Evolutionary conservation across 1,140 invertebrate genomes (phyloP).

Genomic region (Lordiphosa collinella): DNA sequence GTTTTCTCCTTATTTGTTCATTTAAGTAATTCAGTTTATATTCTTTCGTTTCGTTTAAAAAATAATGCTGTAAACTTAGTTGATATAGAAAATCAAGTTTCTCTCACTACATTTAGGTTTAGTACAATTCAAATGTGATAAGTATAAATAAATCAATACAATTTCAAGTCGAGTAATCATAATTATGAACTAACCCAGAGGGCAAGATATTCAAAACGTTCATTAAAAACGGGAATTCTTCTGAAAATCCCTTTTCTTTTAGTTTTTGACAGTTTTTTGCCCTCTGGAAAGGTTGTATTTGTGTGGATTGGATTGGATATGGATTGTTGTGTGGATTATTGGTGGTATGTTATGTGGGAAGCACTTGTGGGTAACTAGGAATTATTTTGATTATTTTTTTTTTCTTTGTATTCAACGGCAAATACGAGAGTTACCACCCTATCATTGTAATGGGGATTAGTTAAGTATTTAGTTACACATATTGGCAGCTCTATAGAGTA

Average conservation of each 20-base stretch:
- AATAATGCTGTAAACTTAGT: conserved; percentile 21
- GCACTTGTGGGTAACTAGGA: conserved; percentile 67
- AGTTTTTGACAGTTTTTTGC: too few species aligned
- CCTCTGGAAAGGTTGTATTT: too few species aligned
- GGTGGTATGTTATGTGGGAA: conserved; percentile 44
- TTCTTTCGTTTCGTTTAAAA: conserved; percentile 47
- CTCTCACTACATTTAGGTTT: conserved; percentile 19
- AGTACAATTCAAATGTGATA: conserved; percentile 53
- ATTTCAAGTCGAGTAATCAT: conserved; percentile 66
- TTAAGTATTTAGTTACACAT: conserved; percentile 1
- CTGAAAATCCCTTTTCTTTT: too few species aligned
- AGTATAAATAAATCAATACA: conserved; percentile 12
- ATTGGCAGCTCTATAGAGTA: conserved; percentile 60
- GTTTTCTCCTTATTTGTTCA: not conserved
- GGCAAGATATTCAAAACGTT: conserved; percentile 8
- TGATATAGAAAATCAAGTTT: too few species aligned
- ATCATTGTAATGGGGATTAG: conserved; percentile 3
- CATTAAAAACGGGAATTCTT: too few species aligned
- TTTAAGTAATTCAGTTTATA: conserved; percentile 47
- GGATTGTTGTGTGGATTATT: conserved; percentile 23
- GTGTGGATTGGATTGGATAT: conserved; percentile 31
- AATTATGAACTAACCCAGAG: not conserved
- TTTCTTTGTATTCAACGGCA: conserved; percentile 12
- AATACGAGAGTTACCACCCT: conserved; percentile 9
- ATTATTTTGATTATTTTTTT: conserved; percentile 30